phyloP scores from a whole-genome alignment of 2,113 vertebrate genomes.

The mouse (Mus musculus) region GRCm39 chr8:117204001-117204500 shows the following conservation, averaged over 20 bases:
- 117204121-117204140: constrained; percentile 29
- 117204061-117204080: not conserved
- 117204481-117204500: not conserved
- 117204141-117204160: not conserved
- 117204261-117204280: too few species aligned
- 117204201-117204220: too few species aligned
- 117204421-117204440: constrained; percentile 32
- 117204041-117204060: not conserved
- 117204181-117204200: too few species aligned
- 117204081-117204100: not conserved
- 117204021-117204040: not conserved
- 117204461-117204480: not conserved
- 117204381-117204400: not conserved
- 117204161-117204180: too few species aligned
- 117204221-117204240: too few species aligned
- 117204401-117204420: not conserved
- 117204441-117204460: constrained; percentile 10
- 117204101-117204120: not conserved
- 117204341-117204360: not conserved
- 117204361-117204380: not conserved
- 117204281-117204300: too few species aligned
- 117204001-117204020: not conserved
- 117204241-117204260: too few species aligned
- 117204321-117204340: not conserved
- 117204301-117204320: too few species aligned